Evolutionary conservation across 2,797 vertebrate species (phyloP), one percentile per base, ranked within the genome.

Genomic region (Heliangelus exortis): DNA sequence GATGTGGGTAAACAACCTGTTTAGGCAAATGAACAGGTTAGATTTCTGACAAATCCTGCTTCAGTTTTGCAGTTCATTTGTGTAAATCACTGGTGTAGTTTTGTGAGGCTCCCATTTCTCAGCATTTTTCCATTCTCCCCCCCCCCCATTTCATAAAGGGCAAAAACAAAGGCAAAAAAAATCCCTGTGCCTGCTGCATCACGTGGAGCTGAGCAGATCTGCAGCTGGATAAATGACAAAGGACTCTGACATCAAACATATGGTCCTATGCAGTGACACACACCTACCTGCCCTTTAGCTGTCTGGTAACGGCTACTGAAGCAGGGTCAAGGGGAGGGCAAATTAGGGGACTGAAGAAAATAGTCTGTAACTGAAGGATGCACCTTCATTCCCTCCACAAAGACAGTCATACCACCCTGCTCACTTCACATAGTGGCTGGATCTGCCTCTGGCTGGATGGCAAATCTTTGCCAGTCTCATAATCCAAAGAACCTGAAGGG

Each of bases 161-260:
- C 55, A 89, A 68, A 88, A 94, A 84, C 51, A 94, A 86, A 81
- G 84, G 94, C 57, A 1, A 2, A 87, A n/a, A n/a, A 93, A 94
- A 77, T 83, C 65, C 63, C 61, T 19, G 22, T 43, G 39, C 53
- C 82, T 43, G 54, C 39, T 88, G 48, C 31, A 87, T 88, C 67
- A 65, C 63, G 63, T 34, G 41, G 15, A 76, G 29, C 74, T 81
- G 75, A 88, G 55, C 80, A 87, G 69, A 79, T 87, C 6, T 88
- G 51, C 73, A 86, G 74, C 48, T 73, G 67, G 51, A 85, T 87
- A 59, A 91, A 87, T 28, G 58, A 84, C 83, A 93, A 87, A 89
- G 78, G 76, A 65, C 26, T 83, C 72, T 65, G 65, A 68, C 51
- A 84, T 11, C 55, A 51, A 84, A 66, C 28, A 63, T 77, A 18